Evolutionary conservation across 2,113 vertebrate species (phyloP).

Genomic region (Rostratula benghalensis): DNA sequence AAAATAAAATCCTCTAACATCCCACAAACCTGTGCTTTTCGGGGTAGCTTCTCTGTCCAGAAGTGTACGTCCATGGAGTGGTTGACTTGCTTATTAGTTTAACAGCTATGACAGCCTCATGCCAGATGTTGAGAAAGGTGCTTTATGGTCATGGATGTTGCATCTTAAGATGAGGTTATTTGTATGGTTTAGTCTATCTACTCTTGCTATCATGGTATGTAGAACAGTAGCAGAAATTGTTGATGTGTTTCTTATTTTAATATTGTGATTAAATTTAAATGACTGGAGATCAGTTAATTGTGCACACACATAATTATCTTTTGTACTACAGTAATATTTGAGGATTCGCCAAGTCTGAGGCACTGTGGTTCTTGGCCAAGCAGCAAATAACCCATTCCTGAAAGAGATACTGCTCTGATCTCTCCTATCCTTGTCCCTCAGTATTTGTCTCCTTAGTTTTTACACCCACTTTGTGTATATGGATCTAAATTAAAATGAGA

Average conservation of each 20-base stretch:
- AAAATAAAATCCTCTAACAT: not conserved
- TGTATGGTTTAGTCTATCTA: not conserved
- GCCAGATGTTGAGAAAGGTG: not conserved
- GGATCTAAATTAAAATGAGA: conserved; percentile 17
- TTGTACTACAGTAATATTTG: not conserved
- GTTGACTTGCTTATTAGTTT: not conserved
- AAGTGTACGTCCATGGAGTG: not conserved
- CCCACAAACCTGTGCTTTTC: accelerated
- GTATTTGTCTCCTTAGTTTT: conserved; percentile 2
- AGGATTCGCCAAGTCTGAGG: not conserved
- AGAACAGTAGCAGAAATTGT: not conserved
- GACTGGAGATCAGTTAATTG: conserved; percentile 4
- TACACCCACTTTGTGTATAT: not conserved
- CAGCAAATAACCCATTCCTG: not conserved
- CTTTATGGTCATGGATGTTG: not conserved
- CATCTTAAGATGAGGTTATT: not conserved
- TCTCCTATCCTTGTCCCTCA: conserved; percentile 5
- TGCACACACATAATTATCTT: not conserved
- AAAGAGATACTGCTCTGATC: conserved; percentile 1
- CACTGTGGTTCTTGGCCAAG: conserved; percentile 10
- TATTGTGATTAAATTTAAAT: conserved; percentile 25
- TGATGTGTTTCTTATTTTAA: conserved; percentile 20
- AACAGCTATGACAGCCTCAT: not conserved
- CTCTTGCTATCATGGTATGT: not conserved
- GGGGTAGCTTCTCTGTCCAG: not conserved